phyloP scores from a whole-genome alignment of 2,113 vertebrate species.

The Forbesichthys papilliferus region DNA sequence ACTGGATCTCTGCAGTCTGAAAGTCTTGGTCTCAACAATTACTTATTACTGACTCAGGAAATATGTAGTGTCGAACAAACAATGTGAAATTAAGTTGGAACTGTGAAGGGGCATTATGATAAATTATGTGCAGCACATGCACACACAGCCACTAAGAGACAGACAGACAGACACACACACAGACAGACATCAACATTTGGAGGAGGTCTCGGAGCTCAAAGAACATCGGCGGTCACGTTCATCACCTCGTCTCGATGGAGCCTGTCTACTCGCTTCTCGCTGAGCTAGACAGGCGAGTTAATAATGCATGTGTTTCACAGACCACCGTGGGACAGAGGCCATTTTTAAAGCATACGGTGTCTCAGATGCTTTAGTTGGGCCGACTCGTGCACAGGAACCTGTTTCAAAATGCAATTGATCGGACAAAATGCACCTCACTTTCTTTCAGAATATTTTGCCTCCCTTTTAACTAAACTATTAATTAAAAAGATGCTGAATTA shows the following conservation, averaged over 20 bases:
- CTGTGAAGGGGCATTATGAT: too few relatives aligned
- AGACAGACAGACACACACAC: slow-evolving; percentile 1
- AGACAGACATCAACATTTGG: slow-evolving; percentile 9
- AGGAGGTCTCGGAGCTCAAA: slow-evolving; percentile 29
- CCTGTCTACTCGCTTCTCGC: slow-evolving; percentile 38
- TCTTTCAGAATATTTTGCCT: too few relatives aligned
- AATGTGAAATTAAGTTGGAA: too few relatives aligned
- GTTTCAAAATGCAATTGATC: slow-evolving; percentile 70
- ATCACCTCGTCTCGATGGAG: slow-evolving; percentile 30
- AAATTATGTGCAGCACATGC: background rate
- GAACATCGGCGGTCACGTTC: slow-evolving; percentile 24
- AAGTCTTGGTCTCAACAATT: too few relatives aligned
- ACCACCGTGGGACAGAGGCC: slow-evolving; percentile 58
- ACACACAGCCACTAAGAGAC: background rate
- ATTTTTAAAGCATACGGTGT: slow-evolving; percentile 57
- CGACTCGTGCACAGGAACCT: slow-evolving; percentile 58
- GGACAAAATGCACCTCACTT: slow-evolving; percentile 49
- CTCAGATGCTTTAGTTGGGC: slow-evolving; percentile 42
- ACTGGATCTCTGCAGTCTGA: too few relatives aligned
- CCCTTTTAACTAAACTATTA: too few relatives aligned
- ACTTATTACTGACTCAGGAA: too few relatives aligned
- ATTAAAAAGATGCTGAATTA: too few relatives aligned
- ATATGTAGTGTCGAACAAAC: too few relatives aligned
- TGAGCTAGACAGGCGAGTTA: slow-evolving; percentile 57
- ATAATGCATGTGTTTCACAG: slow-evolving; percentile 64